Evolutionary conservation across 2,888 invertebrate species (phyloP), one percentile per base, ranked within the genome.

Genomic region (Piscicola geometra): DNA sequence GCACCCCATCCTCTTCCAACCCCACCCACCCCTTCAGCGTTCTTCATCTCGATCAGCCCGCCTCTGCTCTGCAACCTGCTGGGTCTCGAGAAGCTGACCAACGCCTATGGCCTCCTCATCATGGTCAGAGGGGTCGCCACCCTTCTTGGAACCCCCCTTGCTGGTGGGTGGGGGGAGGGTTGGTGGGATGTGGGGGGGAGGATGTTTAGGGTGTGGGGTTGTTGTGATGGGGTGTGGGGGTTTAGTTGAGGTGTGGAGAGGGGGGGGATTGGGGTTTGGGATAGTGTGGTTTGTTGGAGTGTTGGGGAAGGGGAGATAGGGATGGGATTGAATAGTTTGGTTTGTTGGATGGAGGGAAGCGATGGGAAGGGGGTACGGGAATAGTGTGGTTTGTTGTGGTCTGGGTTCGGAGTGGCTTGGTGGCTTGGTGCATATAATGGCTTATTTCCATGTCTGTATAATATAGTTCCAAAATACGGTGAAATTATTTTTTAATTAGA

Each of bases 51-150:
- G 15, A 88, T 99, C 77, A 98, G 98, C 64, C 98, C 98, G 71
- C 97, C 98, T 84, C 95, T 98, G 83, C 89, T 99, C 78, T 96
- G 97, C 81, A 97, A 99, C 86, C 88, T 98, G 52, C 89, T 99
- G 70, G 98, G 98, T 0, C 88, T 99, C 84, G 96, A 97, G 84
- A 93, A 93, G 85, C 87, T 99, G 81, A 98, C 98, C 69, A 98
- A 94, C 86, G 96, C 97, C 69, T 99, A 98, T 87, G 98, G 98
- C 18, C 89, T 98, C 79, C 88, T 99, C 76, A 95, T 97, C 82
- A 87, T 99, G 81, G 94, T 95, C 88, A 91, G 98, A 83, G 99
- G 98, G 71, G 91, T 92, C 56, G 94, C 98, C 3, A 93, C 94
- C 28, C 92, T 96, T 73, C 88, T 94, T 67, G 89, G 89, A 72